Evolutionary conservation across 2,113 vertebrate genomes (phyloP).

Genomic region (Chrysochloris asiatica): DNA sequence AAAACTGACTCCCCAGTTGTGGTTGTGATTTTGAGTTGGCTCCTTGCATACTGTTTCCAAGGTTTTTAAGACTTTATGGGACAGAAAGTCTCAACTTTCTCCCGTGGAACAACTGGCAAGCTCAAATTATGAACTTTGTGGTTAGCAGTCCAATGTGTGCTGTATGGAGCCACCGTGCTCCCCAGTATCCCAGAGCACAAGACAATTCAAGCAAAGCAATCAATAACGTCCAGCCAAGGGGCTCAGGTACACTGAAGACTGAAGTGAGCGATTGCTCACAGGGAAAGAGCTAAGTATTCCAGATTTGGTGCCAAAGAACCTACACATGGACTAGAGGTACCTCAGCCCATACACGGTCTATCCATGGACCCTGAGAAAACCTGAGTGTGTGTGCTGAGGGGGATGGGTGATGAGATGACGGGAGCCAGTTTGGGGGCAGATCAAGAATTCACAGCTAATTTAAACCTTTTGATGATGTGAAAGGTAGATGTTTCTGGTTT

Average conservation of each 20-base stretch:
- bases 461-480: background rate
- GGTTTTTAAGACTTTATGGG: too few relatives aligned
- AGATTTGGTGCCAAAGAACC: background rate
- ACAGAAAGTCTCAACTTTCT: too few relatives aligned
- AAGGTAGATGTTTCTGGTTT: too few relatives aligned
- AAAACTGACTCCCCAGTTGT: background rate
- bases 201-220: conserved; percentile 10
- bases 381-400: background rate
- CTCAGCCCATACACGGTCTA: background rate
- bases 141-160: too few relatives aligned
- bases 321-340: too few relatives aligned
- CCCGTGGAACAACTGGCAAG: too few relatives aligned
- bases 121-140: too few relatives aligned
- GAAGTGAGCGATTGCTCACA: background rate
- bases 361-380: background rate
- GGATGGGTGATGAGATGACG: background rate
- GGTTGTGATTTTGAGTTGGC: too few relatives aligned
- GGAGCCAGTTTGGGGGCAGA: background rate
- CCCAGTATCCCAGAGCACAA: too few relatives aligned
- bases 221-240: background rate
- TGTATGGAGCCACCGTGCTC: too few relatives aligned
- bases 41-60: too few relatives aligned
- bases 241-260: background rate
- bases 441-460: background rate
- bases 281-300: background rate